Conservation (phyloP, 2,888 invertebrate species). For the Deroplatys truncata region DNA sequence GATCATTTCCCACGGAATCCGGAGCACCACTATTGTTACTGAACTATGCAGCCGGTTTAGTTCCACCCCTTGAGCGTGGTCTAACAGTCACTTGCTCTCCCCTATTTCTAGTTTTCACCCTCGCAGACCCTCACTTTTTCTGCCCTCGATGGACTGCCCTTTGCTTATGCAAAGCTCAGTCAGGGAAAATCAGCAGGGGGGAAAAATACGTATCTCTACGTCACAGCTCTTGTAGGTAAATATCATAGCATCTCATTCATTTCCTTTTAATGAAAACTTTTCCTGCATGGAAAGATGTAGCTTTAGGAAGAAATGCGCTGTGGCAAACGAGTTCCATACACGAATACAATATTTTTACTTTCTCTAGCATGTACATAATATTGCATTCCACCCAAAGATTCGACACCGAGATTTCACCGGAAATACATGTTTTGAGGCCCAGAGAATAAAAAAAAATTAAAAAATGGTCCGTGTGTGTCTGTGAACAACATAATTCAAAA, state of each 20-base stretch:
- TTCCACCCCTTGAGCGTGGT: background rate
- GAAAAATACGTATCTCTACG: background rate
- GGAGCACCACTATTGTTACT: background rate
- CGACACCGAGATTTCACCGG: too few relatives aligned
- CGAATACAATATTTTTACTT: too few relatives aligned
- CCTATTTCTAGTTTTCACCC: background rate
- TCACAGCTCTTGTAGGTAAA: background rate
- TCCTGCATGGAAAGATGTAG: too few relatives aligned
- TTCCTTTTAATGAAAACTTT: background rate
- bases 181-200: background rate
- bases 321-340: too few relatives aligned
- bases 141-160: background rate
- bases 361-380: too few relatives aligned
- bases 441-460: too few relatives aligned
- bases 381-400: too few relatives aligned
- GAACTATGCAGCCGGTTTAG: background rate
- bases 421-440: too few relatives aligned
- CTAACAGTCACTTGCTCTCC: background rate
- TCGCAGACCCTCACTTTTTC: background rate
- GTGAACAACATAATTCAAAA: too few relatives aligned
- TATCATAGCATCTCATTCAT: background rate
- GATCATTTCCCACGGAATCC: background rate
- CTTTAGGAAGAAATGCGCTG: too few relatives aligned
- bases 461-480: too few relatives aligned
- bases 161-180: background rate